Base-by-base conservation (phyloP, 1,140 invertebrate genomes). In the Heliconius eleuchia region DNA sequence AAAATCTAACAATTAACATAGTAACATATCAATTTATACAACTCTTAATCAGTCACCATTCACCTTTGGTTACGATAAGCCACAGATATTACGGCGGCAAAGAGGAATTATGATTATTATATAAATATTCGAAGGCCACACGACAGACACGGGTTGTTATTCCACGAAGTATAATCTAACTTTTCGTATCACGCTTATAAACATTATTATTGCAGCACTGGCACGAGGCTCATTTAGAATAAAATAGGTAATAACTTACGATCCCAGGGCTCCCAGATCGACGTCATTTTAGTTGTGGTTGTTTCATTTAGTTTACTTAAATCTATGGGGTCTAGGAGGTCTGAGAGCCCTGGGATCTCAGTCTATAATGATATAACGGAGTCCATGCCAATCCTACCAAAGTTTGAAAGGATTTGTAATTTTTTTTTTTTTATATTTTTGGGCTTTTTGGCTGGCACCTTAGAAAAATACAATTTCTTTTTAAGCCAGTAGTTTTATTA, bases 91-190 rank as follows among this genome's bases (percentile, higher is more conserved):
- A 8, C n/a, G 55, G 1, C 55, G 55, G 19, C 19, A 57, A 57
- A 57, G 19, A n/a, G 3, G 18, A 57, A n/a, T 57, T 57, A 23
- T 23, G n/a, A 11, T 8, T 23, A 57, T 57, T 66, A 66, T 13
- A 66, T 66, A 66, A 16, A 66, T 66, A 66, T 66, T 66, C 16
- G 57, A 66, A 66, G 57, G 57, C 57, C 57, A 66, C 3, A 16
- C 23, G 3, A 66, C 57, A 23, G 30, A 27, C 57, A 27, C 57
- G 57, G 57, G 57, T 16, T 66, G 57, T 66, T 66, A 66, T 66
- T 66, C 57, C 9, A 16, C 23, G 23, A 66, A 66, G 57, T 66
- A 9, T 66, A 66, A 66, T 66, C 57, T 66, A 66, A 66, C 9
- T 66, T 66, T 66, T 30, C 23, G 13, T 66, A 66, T 66, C 23